phyloP scores from a whole-genome alignment of 2,888 invertebrate genomes.

The Acrobasis suavella region DNA sequence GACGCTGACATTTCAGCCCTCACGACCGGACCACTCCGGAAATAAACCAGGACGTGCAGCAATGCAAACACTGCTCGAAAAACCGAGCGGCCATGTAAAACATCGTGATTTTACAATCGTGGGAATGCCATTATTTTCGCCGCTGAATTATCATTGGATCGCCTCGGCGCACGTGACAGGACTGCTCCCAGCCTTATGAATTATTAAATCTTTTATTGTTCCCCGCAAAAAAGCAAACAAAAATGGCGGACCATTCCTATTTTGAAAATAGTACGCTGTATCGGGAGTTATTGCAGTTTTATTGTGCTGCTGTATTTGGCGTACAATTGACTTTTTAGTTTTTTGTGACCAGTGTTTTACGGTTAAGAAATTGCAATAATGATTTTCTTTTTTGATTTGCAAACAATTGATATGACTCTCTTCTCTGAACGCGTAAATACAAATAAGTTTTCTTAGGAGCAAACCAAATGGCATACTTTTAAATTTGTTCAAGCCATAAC shows the following conservation, averaged over 20 bases:
- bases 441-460: too few relatives aligned
- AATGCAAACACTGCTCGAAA: conserved; percentile 29
- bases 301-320: conserved; percentile 70
- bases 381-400: conserved; percentile 37
- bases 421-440: background rate
- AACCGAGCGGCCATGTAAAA: conserved; percentile 52
- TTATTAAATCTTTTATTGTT: conserved; percentile 80
- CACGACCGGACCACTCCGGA: conserved; percentile 1
- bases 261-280: conserved; percentile 70
- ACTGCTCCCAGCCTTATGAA: conserved; percentile 72
- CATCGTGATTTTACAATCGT: conserved; percentile 73
- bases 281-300: conserved; percentile 60
- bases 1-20: conserved; percentile 8
- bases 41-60: conserved; percentile 11
- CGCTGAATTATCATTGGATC: conserved; percentile 44
- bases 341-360: conserved; percentile 36
- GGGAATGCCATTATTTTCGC: conserved; percentile 73
- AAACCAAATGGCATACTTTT: too few relatives aligned
- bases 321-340: conserved; percentile 48
- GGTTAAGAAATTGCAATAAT: conserved; percentile 30
- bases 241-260: conserved; percentile 66
- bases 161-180: conserved; percentile 65
- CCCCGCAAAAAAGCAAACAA: conserved; percentile 64
- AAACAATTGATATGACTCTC: conserved; percentile 3
- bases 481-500: too few relatives aligned